Evolutionary conservation across 2,113 vertebrate species (phyloP), one percentile per base, ranked within the genome.

Genomic region (Indicator maculatus): DNA sequence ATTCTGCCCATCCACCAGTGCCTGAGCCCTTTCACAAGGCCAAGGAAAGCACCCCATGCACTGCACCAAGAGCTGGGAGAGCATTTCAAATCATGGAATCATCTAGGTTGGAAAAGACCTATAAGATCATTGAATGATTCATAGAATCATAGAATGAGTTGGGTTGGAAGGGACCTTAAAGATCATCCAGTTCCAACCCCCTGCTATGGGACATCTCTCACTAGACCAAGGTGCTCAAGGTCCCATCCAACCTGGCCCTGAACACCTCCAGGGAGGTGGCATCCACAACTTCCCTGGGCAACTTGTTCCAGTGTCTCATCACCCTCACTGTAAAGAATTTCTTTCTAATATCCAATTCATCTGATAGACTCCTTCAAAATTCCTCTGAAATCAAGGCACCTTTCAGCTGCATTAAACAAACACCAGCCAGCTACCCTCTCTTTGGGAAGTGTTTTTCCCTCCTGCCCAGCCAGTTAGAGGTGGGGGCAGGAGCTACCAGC

Each of bases 381-480:
- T 73, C 21, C 38, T 58, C 36, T 67, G 19, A 18, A 45, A 31
- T 6, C 30, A 19, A 6, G 31, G 10, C 2, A 5, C 30, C 65
- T 52, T 73, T 31, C 23, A 65, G 24, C 44, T 61, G 60, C 16
- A 2, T 39, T 53, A 44, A 47, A 30, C 11, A 31, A 16, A 26
- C 0, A 0, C 8, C 58, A 45, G 13, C 6, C n/a, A 39, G 61
- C 33, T 10, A 4, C 30, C 0, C 23, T 28, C 56, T 38, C 16
- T 2, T 0, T 11, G 13, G 44, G 60, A n/a, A 58, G 28, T 5
- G 31, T 16, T 38, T 38, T 39, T 86, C 69, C 72, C 31, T 58
- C 56, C 84, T 31, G 38, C 31, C 44, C 30, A 3, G 53, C 31
- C 14, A 8, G 61, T 61, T 38, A 45, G 14, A 23, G 50, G 7